Percentiles rank a stretch among this genome's conserved stretches.
These are phyloP conservation scores for Limnothrissa miodon DNA, from an alignment of 2,113 vertebrate species.

Conservation along the genomic window DNA sequence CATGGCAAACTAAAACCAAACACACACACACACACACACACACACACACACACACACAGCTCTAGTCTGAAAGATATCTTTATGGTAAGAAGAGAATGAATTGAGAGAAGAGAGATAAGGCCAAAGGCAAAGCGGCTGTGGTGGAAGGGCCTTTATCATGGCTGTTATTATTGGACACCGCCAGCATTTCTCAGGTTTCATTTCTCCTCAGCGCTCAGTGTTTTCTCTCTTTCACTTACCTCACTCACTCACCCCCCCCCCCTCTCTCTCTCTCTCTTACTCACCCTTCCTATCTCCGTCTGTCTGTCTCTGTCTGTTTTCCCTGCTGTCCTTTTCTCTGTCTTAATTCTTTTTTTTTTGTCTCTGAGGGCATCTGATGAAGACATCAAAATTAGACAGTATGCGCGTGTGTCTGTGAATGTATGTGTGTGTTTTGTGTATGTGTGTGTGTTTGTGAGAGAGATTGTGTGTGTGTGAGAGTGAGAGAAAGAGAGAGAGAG, in stretches of 20 bases:
- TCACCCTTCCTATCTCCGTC: background rate
- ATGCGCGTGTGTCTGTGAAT: background rate
- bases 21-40: background rate
- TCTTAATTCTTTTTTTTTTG: background rate
- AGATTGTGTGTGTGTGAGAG: no score
- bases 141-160: background rate
- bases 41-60: background rate
- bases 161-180: background rate
- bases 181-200: background rate
- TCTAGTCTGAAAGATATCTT: background rate
- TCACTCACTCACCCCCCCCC: background rate
- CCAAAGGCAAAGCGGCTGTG: background rate
- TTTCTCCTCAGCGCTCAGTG: background rate
- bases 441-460: no score
- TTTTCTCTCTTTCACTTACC: background rate
- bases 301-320: background rate
- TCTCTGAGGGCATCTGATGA: background rate
- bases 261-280: background rate
- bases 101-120: background rate
- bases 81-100: background rate
- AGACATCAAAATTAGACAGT: background rate
- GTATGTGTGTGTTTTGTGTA: no score
- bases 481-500: background rate
- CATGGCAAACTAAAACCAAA: background rate
- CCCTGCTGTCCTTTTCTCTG: background rate